Conservation (phyloP, 2,797 vertebrate species). For the Synaphobranchus kaupii region DNA sequence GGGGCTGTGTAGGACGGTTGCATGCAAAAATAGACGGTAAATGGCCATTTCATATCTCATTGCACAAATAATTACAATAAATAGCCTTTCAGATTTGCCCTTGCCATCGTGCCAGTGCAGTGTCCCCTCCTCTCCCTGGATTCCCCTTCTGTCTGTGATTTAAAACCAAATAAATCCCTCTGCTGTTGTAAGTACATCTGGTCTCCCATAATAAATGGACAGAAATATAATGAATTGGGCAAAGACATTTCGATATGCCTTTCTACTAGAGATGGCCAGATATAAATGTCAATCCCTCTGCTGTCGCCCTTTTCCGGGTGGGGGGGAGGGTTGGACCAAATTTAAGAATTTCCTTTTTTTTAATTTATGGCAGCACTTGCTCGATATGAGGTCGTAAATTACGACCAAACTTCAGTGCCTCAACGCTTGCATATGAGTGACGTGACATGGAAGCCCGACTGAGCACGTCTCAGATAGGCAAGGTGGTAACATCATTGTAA, state of each 20-base stretch:
- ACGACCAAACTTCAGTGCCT: background rate
- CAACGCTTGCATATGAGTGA: background rate
- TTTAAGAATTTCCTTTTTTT: background rate
- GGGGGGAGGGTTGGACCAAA: background rate
- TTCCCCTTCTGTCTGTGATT: background rate
- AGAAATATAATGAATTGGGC: conserved; percentile 16
- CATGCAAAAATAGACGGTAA: background rate
- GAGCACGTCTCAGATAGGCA: background rate
- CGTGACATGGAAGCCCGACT: background rate
- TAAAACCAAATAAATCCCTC: conserved; percentile 3
- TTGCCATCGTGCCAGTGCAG: background rate
- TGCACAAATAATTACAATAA: conserved; percentile 33
- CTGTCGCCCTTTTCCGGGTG: background rate
- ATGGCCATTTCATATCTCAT: conserved; percentile 26
- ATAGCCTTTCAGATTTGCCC: conserved; percentile 18
- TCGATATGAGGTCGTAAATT: background rate
- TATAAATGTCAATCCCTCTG: background rate
- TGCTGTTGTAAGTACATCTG: background rate
- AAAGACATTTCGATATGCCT: background rate
- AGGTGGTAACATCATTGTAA: background rate
- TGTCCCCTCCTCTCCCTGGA: background rate
- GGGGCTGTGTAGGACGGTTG: background rate
- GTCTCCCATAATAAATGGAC: background rate
- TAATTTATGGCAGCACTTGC: background rate
- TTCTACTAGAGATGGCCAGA: background rate